Percentiles rank a stretch among this genome's conserved stretches.
Conservation (phyloP, 2,113 vertebrate genomes). For the Clarias batrachus region DNA sequence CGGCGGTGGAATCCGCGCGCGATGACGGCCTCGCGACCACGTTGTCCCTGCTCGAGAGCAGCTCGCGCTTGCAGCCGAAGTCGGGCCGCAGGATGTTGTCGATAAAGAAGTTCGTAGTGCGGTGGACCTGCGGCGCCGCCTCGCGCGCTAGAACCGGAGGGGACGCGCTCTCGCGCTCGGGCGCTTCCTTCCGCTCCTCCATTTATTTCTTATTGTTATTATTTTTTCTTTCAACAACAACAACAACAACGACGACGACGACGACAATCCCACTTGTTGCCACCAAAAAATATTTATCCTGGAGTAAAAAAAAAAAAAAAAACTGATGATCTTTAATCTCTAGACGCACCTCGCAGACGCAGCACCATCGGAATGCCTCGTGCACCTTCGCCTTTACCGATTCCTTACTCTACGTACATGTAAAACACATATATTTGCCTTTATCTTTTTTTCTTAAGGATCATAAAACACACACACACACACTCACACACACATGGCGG, state of each 20-base stretch:
- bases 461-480: slow-evolving; percentile 68
- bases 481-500: slow-evolving; percentile 70
- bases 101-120: slow-evolving; percentile 95
- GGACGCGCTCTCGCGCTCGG: slow-evolving; percentile 82
- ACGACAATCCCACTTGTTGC: slow-evolving; percentile 75
- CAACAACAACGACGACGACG: slow-evolving; percentile 53
- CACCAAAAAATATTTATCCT: slow-evolving; percentile 17
- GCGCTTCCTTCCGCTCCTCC: slow-evolving; percentile 82
- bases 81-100: slow-evolving; percentile 95
- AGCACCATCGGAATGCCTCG: slow-evolving; percentile 39
- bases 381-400: background rate
- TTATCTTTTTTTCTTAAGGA: slow-evolving; percentile 58
- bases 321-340: background rate
- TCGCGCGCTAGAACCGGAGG: slow-evolving; percentile 76
- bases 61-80: slow-evolving; percentile 86
- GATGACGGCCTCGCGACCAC: slow-evolving; percentile 75
- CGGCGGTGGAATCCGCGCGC: slow-evolving; percentile 78
- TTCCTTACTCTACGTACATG: background rate
- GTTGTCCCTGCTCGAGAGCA: slow-evolving; percentile 81
- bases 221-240: slow-evolving; percentile 47
- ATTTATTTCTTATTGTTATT: slow-evolving; percentile 64
- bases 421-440: slow-evolving; percentile 30
- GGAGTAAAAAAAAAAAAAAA: background rate
- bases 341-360: background rate
- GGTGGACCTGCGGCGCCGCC: slow-evolving; percentile 80